Conservation (phyloP, 2,113 vertebrate species). For the Cyphomyrus discorhynchus region DNA sequence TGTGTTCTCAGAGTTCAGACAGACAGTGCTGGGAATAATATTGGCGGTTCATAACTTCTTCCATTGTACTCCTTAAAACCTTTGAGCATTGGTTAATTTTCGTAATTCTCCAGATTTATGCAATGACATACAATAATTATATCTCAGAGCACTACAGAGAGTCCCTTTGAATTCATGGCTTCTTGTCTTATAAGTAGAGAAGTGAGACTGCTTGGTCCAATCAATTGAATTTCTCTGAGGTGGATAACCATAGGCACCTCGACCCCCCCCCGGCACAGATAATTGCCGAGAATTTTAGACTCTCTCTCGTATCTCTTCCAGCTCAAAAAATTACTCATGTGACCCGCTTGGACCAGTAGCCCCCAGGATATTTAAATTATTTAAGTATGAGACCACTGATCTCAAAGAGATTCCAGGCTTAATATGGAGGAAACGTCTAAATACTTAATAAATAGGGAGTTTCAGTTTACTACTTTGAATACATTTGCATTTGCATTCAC, state of each 20-base stretch:
- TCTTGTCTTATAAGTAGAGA: not conserved
- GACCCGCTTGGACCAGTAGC: not conserved
- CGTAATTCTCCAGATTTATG: not conserved
- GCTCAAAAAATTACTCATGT: not conserved
- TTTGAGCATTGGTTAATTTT: not conserved
- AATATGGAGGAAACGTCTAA: not conserved
- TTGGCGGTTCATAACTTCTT: not conserved
- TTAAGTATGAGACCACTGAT: not conserved
- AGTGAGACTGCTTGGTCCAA: not conserved
- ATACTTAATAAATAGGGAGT: not conserved
- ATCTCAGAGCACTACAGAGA: not conserved
- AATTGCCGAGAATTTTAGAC: not conserved
- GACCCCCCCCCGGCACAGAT: not conserved
- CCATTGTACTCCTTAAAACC: not conserved
- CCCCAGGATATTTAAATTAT: not conserved
- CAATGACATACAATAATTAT: not conserved
- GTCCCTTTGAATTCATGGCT: not conserved
- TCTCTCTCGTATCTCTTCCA: not conserved
- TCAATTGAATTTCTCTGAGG: not conserved
- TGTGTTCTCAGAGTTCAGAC: not conserved
- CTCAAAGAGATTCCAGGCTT: not conserved
- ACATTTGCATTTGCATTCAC: not conserved
- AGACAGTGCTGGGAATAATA: not conserved
- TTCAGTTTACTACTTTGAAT: not conserved
- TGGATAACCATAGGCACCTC: not conserved